These are phyloP conservation scores for Eriocheir sinensis DNA, from an alignment of 1,140 invertebrate genomes.

Conservation along the genomic window DNA sequence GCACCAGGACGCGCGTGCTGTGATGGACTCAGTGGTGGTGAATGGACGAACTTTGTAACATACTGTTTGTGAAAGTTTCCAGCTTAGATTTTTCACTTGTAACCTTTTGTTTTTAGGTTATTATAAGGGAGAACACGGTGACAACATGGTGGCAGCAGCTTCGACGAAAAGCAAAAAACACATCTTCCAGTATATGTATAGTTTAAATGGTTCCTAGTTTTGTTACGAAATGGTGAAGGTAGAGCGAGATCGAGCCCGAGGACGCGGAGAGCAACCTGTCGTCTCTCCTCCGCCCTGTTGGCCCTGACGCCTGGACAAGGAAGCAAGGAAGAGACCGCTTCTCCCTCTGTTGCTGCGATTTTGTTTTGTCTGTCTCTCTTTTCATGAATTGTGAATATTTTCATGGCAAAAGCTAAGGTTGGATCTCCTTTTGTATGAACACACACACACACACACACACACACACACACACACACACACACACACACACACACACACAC, in stretches of 20 bases:
- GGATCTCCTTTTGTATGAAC: background rate
- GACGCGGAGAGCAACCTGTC: background rate
- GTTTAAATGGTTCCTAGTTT: constrained; percentile 54
- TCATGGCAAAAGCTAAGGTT: background rate
- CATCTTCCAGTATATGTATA: constrained; percentile 53
- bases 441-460: background rate
- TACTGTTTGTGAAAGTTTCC: background rate
- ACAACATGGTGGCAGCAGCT: too few relatives aligned
- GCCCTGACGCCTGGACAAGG: background rate
- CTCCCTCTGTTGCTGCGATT: background rate
- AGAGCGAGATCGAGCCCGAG: background rate
- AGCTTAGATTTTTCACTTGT: constrained; percentile 30
- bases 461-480: background rate
- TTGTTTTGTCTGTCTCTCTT: background rate
- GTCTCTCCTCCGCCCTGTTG: too few relatives aligned
- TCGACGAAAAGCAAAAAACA: constrained; percentile 25
- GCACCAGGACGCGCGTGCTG: background rate
- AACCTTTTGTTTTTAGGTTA: background rate
- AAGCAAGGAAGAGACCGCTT: background rate
- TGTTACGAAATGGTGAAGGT: background rate
- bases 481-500: background rate
- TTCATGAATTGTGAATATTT: background rate
- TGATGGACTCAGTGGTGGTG: background rate
- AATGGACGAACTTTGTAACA: background rate
- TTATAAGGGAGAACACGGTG: constrained; percentile 13